Conservation (phyloP, 2,888 invertebrate genomes). For the Sphecodes monilicornis region DNA sequence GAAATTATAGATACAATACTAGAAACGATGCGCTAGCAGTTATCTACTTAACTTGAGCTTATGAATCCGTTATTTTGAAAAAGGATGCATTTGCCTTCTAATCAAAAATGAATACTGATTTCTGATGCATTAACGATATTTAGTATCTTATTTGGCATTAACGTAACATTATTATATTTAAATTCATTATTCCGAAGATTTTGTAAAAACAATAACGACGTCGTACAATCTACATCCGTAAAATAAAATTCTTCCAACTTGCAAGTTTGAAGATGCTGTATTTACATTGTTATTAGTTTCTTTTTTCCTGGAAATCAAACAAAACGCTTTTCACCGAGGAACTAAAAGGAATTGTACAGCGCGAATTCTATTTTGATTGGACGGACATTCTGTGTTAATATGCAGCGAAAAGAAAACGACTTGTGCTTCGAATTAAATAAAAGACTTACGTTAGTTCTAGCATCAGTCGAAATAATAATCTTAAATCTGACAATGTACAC, state of each 20-base stretch:
- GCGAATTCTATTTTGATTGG: conserved; percentile 51
- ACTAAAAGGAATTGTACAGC: conserved; percentile 32
- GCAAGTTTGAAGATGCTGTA: conserved; percentile 43
- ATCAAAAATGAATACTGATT: conserved; percentile 41
- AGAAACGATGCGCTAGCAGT: conserved; percentile 15
- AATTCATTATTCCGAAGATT: conserved; percentile 16
- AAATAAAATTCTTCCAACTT: conserved; percentile 37
- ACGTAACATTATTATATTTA: conserved; percentile 2
- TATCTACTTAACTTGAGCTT: conserved; percentile 8
- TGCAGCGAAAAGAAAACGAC: conserved; percentile 37
- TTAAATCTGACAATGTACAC: conserved; percentile 54
- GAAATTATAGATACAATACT: conserved; percentile 21
- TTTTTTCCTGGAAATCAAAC: conserved; percentile 26
- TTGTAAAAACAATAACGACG: conserved; percentile 4
- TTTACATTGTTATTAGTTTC: conserved; percentile 41
- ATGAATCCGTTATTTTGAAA: conserved; percentile 25
- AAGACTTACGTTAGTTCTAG: conserved; percentile 47
- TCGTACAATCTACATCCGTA: conserved; percentile 22
- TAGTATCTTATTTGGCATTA: conserved; percentile 23
- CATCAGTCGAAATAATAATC: conserved; percentile 53
- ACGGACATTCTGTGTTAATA: conserved; percentile 56
- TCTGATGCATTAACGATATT: conserved; percentile 29
- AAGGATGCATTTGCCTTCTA: background rate
- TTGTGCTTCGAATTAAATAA: conserved; percentile 39
- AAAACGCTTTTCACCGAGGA: conserved; percentile 27